Evolutionary conservation across 2,797 vertebrate species (phyloP).

Genomic region (Lerista edwardsae): DNA sequence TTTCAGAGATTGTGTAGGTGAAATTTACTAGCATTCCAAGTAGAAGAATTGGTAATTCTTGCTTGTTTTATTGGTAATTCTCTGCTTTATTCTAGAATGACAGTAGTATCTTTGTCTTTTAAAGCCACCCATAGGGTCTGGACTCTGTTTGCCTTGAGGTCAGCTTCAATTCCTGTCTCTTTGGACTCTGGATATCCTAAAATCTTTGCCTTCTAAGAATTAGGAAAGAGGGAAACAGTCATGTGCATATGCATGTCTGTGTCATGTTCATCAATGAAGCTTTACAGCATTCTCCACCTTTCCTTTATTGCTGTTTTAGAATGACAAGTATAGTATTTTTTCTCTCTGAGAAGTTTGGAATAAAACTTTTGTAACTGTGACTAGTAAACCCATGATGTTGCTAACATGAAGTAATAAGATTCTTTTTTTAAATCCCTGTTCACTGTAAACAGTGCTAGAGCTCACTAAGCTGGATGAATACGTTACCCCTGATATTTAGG

Average conservation of each 20-base stretch:
- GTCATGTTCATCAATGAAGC: not conserved
- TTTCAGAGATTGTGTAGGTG: conserved; percentile 37
- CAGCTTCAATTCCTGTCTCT: not conserved
- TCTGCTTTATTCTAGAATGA: not conserved
- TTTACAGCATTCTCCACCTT: not conserved
- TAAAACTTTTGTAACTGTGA: not conserved
- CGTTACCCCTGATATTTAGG: not conserved
- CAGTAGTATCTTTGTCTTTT: not conserved
- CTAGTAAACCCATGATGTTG: not conserved
- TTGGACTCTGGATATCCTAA: not conserved
- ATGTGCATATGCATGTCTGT: not conserved
- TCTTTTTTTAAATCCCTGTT: not conserved
- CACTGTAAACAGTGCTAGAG: not conserved
- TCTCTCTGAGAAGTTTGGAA: not conserved
- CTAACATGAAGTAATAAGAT: not conserved
- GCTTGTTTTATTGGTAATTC: too few relatives aligned
- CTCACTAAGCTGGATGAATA: not conserved
- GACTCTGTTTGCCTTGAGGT: not conserved
- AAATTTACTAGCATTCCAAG: conserved; percentile 38
- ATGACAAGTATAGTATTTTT: not conserved
- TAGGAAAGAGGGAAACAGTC: not conserved
- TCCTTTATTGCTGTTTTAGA: not conserved
- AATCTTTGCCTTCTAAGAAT: not conserved
- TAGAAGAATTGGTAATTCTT: not conserved
- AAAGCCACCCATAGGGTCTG: not conserved